A percentile compares a stretch with the other conserved stretches of the same genome.
Conservation (phyloP, 2,888 invertebrate species). For the Athetis lepigone region DNA sequence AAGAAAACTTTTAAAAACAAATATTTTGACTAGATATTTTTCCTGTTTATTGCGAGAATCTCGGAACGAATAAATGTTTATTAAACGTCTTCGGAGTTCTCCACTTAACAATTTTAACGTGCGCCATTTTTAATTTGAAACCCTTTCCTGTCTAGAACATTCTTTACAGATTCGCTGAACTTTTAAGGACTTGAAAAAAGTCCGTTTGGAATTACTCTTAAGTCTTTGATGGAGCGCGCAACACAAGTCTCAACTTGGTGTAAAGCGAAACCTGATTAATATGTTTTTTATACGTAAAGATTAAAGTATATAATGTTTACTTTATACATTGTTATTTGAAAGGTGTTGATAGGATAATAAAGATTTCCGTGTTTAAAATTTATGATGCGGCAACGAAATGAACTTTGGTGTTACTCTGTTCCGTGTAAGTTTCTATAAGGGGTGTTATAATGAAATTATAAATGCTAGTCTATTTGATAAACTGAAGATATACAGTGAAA, state of each 20-base stretch:
- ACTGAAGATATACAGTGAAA: too few species aligned
- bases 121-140: constrained; percentile 39
- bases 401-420: constrained; percentile 9
- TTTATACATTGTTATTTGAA: too few species aligned
- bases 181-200: constrained; percentile 23
- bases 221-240: constrained; percentile 33
- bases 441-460: too few species aligned
- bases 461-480: too few species aligned
- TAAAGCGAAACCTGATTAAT: constrained; percentile 51
- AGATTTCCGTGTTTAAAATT: constrained; percentile 42
- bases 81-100: constrained; percentile 20
- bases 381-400: constrained; percentile 28
- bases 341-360: constrained; percentile 43
- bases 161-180: constrained; percentile 26
- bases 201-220: constrained; percentile 9
- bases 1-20: constrained; percentile 48
- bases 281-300: constrained; percentile 25
- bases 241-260: constrained; percentile 29
- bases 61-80: constrained; percentile 38
- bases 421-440: too few species aligned
- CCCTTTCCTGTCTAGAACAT: constrained; percentile 34
- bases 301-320: too few species aligned
- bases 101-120: constrained; percentile 17
- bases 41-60: constrained; percentile 37
- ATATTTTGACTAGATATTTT: constrained; percentile 42